Conservation (phyloP, 1,140 invertebrate genomes). For the Pseudachorutes palmiensis region DNA sequence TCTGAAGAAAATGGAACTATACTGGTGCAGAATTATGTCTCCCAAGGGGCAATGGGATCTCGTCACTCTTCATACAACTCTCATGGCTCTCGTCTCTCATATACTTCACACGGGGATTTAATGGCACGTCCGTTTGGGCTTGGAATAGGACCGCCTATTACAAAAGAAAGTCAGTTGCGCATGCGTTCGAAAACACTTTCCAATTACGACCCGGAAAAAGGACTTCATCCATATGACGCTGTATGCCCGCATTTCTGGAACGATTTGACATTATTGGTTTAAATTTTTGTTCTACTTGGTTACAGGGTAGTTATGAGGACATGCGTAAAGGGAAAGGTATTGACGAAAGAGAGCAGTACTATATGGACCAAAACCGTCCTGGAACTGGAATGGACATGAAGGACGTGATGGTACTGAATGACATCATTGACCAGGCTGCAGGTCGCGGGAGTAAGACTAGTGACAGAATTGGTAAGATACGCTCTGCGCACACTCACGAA, state of each 20-base stretch:
- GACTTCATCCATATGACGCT: constrained; percentile 19
- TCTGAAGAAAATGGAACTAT: constrained; percentile 94
- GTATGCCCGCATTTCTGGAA: constrained; percentile 16
- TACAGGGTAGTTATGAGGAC: constrained; percentile 27
- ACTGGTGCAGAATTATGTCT: constrained; percentile 62
- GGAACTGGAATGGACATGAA: constrained; percentile 31
- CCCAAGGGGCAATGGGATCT: constrained; percentile 54
- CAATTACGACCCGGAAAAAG: constrained; percentile 25
- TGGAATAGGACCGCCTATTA: constrained; percentile 58
- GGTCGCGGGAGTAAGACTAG: constrained; percentile 71
- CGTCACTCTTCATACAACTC: constrained; percentile 89
- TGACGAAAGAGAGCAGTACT: constrained; percentile 24
- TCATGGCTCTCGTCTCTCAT: constrained; percentile 80
- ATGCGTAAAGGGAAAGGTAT: constrained; percentile 18
- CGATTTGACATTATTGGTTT: no score
- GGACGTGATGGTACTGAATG: constrained; percentile 94
- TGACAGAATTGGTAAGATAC: constrained; percentile 82
- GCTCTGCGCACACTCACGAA: no score
- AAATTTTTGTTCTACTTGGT: no score
- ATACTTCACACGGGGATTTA: constrained; percentile 85
- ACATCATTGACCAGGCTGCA: constrained; percentile 92
- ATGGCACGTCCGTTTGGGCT: constrained; percentile 53
- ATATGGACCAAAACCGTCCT: constrained; percentile 17
- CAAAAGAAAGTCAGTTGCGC: constrained; percentile 72
- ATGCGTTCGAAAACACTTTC: constrained; percentile 53